These are phyloP conservation scores for Parnassius orleans DNA, from an alignment of 2,888 invertebrate genomes.

Conservation along the genomic window DNA sequence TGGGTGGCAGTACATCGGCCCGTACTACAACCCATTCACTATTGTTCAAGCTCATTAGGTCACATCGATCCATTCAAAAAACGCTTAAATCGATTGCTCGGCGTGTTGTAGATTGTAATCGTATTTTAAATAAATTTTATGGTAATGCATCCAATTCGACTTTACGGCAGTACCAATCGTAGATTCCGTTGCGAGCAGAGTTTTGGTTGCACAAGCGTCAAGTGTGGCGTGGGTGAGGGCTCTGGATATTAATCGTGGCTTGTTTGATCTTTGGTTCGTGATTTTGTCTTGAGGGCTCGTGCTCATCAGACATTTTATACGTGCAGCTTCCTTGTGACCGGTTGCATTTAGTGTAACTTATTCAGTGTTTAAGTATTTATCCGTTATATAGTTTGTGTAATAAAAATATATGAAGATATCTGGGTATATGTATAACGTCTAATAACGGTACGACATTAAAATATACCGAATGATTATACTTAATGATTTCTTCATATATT, in stretches of 20 bases:
- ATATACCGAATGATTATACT: too few species aligned
- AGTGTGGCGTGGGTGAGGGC: slow-evolving; percentile 62
- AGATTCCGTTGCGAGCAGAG: slow-evolving; percentile 47
- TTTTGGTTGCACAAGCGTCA: slow-evolving; percentile 57
- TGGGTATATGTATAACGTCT: too few species aligned
- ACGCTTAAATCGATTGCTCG: slow-evolving; percentile 36
- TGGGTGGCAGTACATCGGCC: slow-evolving; percentile 58
- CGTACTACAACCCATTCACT: slow-evolving; percentile 55
- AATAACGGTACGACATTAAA: too few species aligned
- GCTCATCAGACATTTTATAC: slow-evolving; percentile 16
- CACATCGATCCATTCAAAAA: slow-evolving; percentile 43
- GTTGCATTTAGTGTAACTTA: slow-evolving; percentile 3
- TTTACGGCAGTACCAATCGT: slow-evolving; percentile 41
- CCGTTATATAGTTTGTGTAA: too few species aligned
- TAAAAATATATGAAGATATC: too few species aligned
- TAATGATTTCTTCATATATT: too few species aligned
- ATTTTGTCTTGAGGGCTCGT: slow-evolving; percentile 18
- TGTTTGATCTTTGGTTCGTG: slow-evolving; percentile 25
- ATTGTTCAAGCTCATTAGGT: slow-evolving; percentile 57
- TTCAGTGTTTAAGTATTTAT: too few species aligned
- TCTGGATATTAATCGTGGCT: slow-evolving; percentile 30
- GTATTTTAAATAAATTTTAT: slow-evolving; percentile 61
- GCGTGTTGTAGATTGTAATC: slow-evolving; percentile 36
- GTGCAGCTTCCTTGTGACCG: slow-evolving; percentile 5
- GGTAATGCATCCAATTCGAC: slow-evolving; percentile 59